Base-by-base conservation (phyloP, 2,797 vertebrate species). In the Anguilla megastoma region DNA sequence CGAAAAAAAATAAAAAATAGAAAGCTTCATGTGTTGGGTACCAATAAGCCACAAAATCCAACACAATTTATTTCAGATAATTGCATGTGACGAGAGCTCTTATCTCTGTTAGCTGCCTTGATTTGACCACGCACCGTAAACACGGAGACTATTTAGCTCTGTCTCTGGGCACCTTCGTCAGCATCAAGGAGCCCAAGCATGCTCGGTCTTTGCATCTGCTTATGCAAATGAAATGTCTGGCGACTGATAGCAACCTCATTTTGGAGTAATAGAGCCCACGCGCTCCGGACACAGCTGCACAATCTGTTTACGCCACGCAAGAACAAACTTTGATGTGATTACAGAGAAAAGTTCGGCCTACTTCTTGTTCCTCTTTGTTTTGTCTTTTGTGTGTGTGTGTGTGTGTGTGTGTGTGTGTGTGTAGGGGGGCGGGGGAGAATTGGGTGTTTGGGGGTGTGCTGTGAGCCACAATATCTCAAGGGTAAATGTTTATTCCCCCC, bases 191-290 rank as follows among this genome's bases (percentile, higher is more conserved):
- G 87, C 14, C 76, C 27, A 2, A 18, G 10, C 21, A 10, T 18
- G 41, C 27, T 16, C 12, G 45, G 24, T 21, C 18, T 80, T 45
- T 3, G 63, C 87, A 84, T 69, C 82, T 87, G 63, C 45, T 74
- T 85, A 84, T 71, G 63, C 30, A 69, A 84, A 58, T 56, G 4
- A 87, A 85, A 30, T 45, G 45, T 5, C 56, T 56, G n/a, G 60
- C 54, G 80, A 84, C 80, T 21, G 30, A 30, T 36, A 6, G 87
- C 87, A 27, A 71, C 60, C 80, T 87, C 82, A 56, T 84, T 87
- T 83, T 82, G 10, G 71, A 79, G 48, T 60, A 24, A 63, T 52
- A 50, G 71, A 63, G 18, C 33, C 86, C 27, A 6, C 30, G 63
- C 80, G 3, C 56, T 84, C 45, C 16, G 24, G 87, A 84, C 60